Evolutionary conservation across 1,140 invertebrate species (phyloP).

Genomic region (Microvelia longipes): DNA sequence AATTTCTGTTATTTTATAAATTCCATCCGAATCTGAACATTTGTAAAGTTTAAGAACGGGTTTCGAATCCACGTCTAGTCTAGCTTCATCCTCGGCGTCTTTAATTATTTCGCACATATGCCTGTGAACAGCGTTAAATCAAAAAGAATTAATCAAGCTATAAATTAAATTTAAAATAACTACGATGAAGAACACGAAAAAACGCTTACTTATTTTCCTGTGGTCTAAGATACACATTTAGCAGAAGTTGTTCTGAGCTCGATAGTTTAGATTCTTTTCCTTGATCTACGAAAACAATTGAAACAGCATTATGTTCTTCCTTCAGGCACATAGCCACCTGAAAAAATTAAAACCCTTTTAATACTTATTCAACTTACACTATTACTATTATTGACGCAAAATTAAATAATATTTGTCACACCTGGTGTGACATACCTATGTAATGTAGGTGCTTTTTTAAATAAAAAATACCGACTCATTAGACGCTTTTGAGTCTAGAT

Average conservation of each 20-base stretch:
- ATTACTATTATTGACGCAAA: too few relatives aligned
- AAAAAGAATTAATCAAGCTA: too few relatives aligned
- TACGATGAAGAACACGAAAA: not conserved
- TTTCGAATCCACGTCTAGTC: constrained; percentile 28
- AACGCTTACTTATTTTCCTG: constrained; percentile 18
- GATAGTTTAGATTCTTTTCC: constrained; percentile 63
- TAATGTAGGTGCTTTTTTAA: too few relatives aligned
- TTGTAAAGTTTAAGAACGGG: constrained; percentile 43
- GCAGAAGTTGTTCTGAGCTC: constrained; percentile 42
- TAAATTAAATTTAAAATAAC: too few relatives aligned
- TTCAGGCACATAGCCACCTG: constrained; percentile 32
- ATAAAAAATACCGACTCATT: too few relatives aligned
- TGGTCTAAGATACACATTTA: constrained; percentile 47
- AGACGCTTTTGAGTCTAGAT: too few relatives aligned
- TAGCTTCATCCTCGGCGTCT: constrained; percentile 25
- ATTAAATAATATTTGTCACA: not conserved
- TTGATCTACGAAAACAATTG: constrained; percentile 65
- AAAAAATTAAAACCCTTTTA: constrained; percentile 12
- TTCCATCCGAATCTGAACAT: constrained; percentile 59
- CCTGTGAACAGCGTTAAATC: constrained; percentile 4
- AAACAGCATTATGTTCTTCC: constrained; percentile 29
- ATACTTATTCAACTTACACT: too few relatives aligned
- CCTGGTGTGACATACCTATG: not conserved
- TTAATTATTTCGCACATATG: constrained; percentile 22
- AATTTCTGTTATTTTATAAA: constrained; percentile 71